Base-by-base conservation (phyloP, 2,797 vertebrate genomes). In the Fistularia tabacaria region DNA sequence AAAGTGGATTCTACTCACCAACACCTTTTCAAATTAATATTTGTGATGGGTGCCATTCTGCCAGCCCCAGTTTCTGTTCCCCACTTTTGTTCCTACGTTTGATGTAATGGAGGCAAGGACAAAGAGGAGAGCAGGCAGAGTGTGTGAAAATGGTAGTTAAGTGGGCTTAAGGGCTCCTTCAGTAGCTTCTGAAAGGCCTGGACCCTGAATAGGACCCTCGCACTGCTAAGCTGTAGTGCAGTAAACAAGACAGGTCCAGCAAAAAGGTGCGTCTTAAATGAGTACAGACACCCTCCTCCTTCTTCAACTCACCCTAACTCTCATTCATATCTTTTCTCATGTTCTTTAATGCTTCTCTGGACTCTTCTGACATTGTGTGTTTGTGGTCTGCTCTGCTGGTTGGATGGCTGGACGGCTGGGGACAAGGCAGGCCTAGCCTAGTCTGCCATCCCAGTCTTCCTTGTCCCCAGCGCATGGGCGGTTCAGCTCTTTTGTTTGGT, bases 21-120 rank as follows among this genome's bases (percentile, higher is more conserved):
- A 99, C 96, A 99, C 96, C 95, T 99, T 99, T 99, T 99, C 96
- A 98, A 98, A 99, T 98, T 98, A 98, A 99, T 98, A 99, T 98
- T 99, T 99, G 96, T 94, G 94, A 98, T 99, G 96, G 94, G 92
- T 94, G 82, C 94, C 94, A 95, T 99, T 98, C 95, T 96, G 93
- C 92, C 90, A 93, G 92, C 90, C 93, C 91, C 84, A 95, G 97
- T 96, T 97, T 98, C 95, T 98, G 94, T 97, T 98, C 96, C 94
- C 93, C 82, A 91, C 91, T 94, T 99, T 98, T 99, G 96, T 99
- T 97, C 93, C 92, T 94, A 92, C 94, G 96, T 99, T 99, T 99
- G 96, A 99, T 99, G 97, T 99, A 99, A 99, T 98, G 95, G 97
- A 98, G 94, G 95, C 94, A 93, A 95, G 94, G 94, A 98, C 97